Evolutionary conservation across 2,113 vertebrate species (phyloP).

Genomic region (Cheilinus undulatus): DNA sequence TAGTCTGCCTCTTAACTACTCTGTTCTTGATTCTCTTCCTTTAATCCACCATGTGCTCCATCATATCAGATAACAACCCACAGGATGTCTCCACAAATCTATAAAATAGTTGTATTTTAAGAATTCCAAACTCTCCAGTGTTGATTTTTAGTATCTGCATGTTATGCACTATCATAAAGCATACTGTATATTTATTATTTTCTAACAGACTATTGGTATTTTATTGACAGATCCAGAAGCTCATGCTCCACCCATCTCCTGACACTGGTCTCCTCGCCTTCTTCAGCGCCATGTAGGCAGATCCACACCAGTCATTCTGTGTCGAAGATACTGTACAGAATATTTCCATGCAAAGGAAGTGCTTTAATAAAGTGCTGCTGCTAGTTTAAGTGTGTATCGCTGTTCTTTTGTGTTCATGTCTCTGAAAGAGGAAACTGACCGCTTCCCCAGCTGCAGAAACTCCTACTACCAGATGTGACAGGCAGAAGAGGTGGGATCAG

Average conservation of each 20-base stretch:
- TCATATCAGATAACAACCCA: too few relatives aligned
- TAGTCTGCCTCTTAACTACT: too few relatives aligned
- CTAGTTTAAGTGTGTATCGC: slow-evolving; percentile 5
- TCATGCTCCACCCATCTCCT: slow-evolving; percentile 87
- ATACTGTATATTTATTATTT: too few relatives aligned
- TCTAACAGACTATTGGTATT: too few relatives aligned
- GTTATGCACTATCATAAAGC: too few relatives aligned
- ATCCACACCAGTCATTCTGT: slow-evolving; percentile 18
- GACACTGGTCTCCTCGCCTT: slow-evolving; percentile 88
- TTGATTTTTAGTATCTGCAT: too few relatives aligned
- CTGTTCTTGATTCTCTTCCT: too few relatives aligned
- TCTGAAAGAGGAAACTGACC: slow-evolving; percentile 3
- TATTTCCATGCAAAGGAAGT: slow-evolving; percentile 12
- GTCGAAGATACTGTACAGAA: slow-evolving; percentile 8
- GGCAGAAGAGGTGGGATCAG: slow-evolving; percentile 46
- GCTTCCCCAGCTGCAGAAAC: slow-evolving; percentile 7
- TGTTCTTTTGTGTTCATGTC: slow-evolving; percentile 13
- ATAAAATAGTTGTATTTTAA: too few relatives aligned
- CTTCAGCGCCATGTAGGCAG: slow-evolving; percentile 81
- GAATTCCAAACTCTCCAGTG: too few relatives aligned
- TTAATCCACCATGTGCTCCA: too few relatives aligned
- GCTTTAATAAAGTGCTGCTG: slow-evolving; percentile 62
- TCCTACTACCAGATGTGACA: background rate
- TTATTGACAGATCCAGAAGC: slow-evolving; percentile 86
- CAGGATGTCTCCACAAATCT: too few relatives aligned